phyloP scores from a whole-genome alignment of 2,888 invertebrate species.

The Synanthedon tipuliformis region DNA sequence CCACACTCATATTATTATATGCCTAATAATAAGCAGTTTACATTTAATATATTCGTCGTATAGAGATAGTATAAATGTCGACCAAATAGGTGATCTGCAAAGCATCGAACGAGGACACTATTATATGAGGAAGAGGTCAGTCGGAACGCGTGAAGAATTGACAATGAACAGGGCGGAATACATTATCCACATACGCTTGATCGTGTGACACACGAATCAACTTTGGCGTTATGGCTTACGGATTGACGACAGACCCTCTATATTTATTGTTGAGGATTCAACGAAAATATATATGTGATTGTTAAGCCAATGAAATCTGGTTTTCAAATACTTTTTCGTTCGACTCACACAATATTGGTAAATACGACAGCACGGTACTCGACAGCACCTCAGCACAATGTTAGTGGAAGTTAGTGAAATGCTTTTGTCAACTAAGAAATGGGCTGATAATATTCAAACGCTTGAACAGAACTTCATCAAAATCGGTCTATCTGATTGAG shows the following conservation, averaged over 20 bases:
- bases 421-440: too few species aligned
- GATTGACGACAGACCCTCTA: slow-evolving; percentile 2
- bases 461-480: too few species aligned
- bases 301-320: too few species aligned
- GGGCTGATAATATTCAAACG: too few species aligned
- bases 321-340: too few species aligned
- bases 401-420: not conserved
- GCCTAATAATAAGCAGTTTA: slow-evolving; percentile 10
- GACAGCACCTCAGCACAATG: too few species aligned
- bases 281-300: not conserved
- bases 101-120: slow-evolving; percentile 34
- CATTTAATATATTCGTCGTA: slow-evolving; percentile 25
- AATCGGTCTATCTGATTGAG: too few species aligned
- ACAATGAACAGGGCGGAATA: slow-evolving; percentile 32
- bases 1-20: too few species aligned
- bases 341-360: too few species aligned
- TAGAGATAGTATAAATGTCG: slow-evolving; percentile 25
- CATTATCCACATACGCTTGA: slow-evolving; percentile 24
- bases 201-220: slow-evolving; percentile 7
- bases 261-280: not conserved
- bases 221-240: slow-evolving; percentile 6
- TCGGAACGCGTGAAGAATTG: slow-evolving; percentile 34
- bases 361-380: too few species aligned
- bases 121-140: slow-evolving; percentile 32
- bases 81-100: slow-evolving; percentile 35